Evolutionary conservation across 1,140 invertebrate species (phyloP), one percentile per base, ranked within the genome.

Genomic region (Eumeta japonica): DNA sequence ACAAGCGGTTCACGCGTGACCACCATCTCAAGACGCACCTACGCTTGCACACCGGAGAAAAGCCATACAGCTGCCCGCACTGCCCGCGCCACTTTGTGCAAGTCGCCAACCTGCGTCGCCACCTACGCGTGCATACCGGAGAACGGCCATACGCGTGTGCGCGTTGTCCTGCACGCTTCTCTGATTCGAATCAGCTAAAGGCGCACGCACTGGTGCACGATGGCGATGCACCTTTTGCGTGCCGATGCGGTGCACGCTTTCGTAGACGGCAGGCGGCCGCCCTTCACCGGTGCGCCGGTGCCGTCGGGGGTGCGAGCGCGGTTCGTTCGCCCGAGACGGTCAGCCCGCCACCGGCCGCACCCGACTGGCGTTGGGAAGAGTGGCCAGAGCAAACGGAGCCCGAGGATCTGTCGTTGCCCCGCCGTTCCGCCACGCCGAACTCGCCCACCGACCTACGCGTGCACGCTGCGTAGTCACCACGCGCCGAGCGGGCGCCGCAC

Each of bases 1-100:
- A 94, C 49, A 94, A 97, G 63, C 82, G 90, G 45, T 98, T 98
- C 62, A 97, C 94, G 1, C 83, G 95, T n/a, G 92, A 96, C 62
- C 92, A 95, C 55, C 92, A 96, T 52, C 75, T 95, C 19, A 96
- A 95, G 68, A 95, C 92, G 0, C 93, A 97, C 62, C 89, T 95
- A 80, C 77, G 92, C 5, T 75, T 95, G 18, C 93, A 97, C 65
- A 95, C 92, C 0, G 94, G 93, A 3, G 92, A 96, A 60, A 91
- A 94, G 50, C 92, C 92, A 0, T 96, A 94, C 58, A 85, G 89
- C 48, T 97, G 94, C 71, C 84, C 84, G 12, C 89, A 93, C 60
- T 96, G 93, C 71, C 89, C 93, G 28, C 80, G 90, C 1, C 87
- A 92, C 52, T 95, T 96, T 63, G 92, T 96, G 3, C 92, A 96